These are phyloP conservation scores for Porites evermanni DNA, from an alignment of 92 coral and sea anemone genomes.

Conservation along the genomic window DNA sequence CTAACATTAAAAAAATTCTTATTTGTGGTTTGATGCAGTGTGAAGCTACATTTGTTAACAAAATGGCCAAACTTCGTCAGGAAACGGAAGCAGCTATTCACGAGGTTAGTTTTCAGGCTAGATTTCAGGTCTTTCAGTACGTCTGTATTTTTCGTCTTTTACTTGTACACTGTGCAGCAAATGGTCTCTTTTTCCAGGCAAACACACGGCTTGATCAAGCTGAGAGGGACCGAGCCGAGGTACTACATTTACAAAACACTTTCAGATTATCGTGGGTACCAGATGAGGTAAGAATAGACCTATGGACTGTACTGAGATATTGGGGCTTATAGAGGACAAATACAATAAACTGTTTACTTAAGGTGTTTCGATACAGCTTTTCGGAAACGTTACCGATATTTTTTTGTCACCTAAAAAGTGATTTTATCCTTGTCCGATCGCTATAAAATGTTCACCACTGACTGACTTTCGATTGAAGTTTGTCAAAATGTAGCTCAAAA, in stretches of 20 bases:
- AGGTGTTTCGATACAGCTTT: no score
- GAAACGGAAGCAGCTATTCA: slow-evolving; percentile 89
- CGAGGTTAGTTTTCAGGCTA: slow-evolving; percentile 57
- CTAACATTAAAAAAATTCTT: no score
- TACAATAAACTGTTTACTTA: no score
- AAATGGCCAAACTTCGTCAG: slow-evolving; percentile 89
- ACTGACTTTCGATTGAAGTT: no score
- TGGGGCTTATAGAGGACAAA: no score
- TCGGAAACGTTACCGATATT: no score
- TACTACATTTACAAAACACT: slow-evolving; percentile 82
- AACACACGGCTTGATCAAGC: slow-evolving; percentile 82
- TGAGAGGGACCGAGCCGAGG: slow-evolving; percentile 83
- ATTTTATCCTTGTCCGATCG: no score
- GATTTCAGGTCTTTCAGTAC: neutral
- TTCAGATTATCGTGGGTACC: slow-evolving; percentile 97
- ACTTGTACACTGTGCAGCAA: neutral
- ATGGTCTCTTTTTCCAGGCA: slow-evolving; percentile 60
- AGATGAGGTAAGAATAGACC: slow-evolving; percentile 72
- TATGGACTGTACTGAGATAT: no score
- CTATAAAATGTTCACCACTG: no score
- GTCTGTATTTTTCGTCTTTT: neutral
- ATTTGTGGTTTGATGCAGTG: slow-evolving; percentile 54
- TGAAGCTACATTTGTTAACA: slow-evolving; percentile 94
- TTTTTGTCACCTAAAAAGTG: no score
- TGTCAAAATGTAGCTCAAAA: no score